Base-by-base conservation (phyloP, 2,797 vertebrate species). In the Xiphophorus birchmanni region DNA sequence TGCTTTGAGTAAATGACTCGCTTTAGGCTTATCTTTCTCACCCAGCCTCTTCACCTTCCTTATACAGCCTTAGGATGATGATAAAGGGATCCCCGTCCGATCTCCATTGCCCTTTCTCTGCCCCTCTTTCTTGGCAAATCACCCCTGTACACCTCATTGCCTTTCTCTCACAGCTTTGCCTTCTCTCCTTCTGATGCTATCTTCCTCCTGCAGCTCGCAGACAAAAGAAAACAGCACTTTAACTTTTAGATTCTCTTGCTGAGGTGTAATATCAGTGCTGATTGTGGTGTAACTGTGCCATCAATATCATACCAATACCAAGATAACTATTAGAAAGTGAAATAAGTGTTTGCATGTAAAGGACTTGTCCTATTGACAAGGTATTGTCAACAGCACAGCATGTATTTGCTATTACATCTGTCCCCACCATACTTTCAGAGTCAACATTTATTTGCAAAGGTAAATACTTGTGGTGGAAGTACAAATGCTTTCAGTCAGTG, bases 1-100 rank as follows among this genome's bases (percentile, higher is more conserved):
- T 75, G 56, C 60, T 83, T 79, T 86, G 81, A 93, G 82, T 86
- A 90, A 88, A 93, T 65, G 69, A 80, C 40, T 86, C 90, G 83
- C 90, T 81, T 93, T 86, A 84, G 85, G 88, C 93, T 95, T 95
- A 95, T 96, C 95, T 93, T 81, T 75, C 67, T 88, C 76, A 71
- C 58, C 78, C 93, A 95, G 94, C 88, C 86, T 85, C 89, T 78
- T 86, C 81, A 48, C 81, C 48, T 40, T 80, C 52, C 82, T 74
- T 74, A 78, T 73, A 74, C 76, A 86, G 82, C 78, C 80, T 82
- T 85, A 84, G 73, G 83, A 89, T 82, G 87, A 92, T 95, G 94
- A 95, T 96, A 93, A 94, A 95, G 90, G 88, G 84, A 94, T 94
- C 85, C 88, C 84, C 84, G 85, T 93, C 81, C 87, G 71, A 75